These are phyloP conservation scores for Platypus cylindrus DNA, from an alignment of 2,888 invertebrate genomes.

Conservation along the genomic window DNA sequence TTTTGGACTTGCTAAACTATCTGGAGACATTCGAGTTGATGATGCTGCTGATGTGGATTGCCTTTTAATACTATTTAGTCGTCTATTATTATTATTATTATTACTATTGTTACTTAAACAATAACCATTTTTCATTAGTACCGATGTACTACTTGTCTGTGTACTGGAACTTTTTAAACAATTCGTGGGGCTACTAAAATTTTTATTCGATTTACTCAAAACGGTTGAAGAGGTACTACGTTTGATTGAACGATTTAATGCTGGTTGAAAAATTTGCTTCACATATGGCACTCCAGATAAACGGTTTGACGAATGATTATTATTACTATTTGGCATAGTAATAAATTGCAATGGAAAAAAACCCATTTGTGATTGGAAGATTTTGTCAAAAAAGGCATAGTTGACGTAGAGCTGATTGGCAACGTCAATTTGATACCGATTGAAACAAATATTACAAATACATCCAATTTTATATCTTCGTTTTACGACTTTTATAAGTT, in stretches of 20 bases:
- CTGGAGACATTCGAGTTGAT: constrained; percentile 25
- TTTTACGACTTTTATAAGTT: not conserved
- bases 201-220: constrained; percentile 15
- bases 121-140: too few species aligned
- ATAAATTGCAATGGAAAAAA: constrained; percentile 10
- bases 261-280: constrained; percentile 6
- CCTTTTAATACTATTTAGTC: too few species aligned
- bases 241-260: constrained; percentile 6
- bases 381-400: not conserved
- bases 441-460: too few species aligned
- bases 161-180: constrained; percentile 20
- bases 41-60: constrained; percentile 35
- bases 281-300: constrained; percentile 7
- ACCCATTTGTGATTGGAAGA: not conserved
- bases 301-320: constrained; percentile 8
- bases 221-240: constrained; percentile 13
- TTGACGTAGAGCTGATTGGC: not conserved
- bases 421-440: too few species aligned
- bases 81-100: too few species aligned
- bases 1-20: constrained; percentile 29
- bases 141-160: constrained; percentile 46
- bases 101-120: too few species aligned
- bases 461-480: too few species aligned
- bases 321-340: constrained; percentile 13
- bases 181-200: constrained; percentile 8